Percentiles rank a stretch among this genome's conserved stretches.
These are phyloP conservation scores for Diachrysia chrysitis DNA, from an alignment of 2,888 invertebrate genomes.

Conservation along the genomic window DNA sequence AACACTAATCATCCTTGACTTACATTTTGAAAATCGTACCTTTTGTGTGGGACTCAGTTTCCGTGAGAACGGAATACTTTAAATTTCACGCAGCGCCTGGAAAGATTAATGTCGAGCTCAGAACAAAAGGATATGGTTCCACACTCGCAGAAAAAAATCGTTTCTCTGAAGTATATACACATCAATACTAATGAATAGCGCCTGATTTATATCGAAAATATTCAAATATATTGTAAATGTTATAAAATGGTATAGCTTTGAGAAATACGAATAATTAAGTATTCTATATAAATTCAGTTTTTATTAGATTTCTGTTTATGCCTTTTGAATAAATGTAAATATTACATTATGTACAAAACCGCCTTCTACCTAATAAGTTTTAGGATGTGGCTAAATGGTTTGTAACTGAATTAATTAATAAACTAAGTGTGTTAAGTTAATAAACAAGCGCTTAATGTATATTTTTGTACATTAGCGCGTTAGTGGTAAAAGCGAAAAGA, in stretches of 20 bases:
- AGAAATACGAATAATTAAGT: constrained; percentile 44
- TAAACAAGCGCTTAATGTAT: constrained; percentile 1
- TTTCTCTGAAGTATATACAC: constrained; percentile 29
- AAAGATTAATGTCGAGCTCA: constrained; percentile 65
- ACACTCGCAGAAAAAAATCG: constrained; percentile 38
- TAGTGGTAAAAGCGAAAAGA: too few species aligned
- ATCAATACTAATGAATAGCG: constrained; percentile 47
- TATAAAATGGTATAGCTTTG: constrained; percentile 41
- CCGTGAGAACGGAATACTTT: constrained; percentile 84
- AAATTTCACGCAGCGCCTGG: constrained; percentile 72
- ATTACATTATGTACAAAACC: constrained; percentile 35
- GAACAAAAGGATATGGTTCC: constrained; percentile 60
- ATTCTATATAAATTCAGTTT: constrained; percentile 48
- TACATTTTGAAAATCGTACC: constrained; percentile 86
- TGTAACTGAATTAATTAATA: constrained; percentile 10
- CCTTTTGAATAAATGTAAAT: constrained; percentile 47
- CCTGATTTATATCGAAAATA: constrained; percentile 53
- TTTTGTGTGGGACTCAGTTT: constrained; percentile 83
- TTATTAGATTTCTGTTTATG: constrained; percentile 34
- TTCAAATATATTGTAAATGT: constrained; percentile 49
- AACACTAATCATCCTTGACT: constrained; percentile 85
- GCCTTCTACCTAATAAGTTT: constrained; percentile 20
- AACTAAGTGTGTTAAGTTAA: constrained; percentile 8
- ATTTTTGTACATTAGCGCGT: not conserved
- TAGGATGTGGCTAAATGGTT: constrained; percentile 10